Evolutionary conservation across 2,113 vertebrate genomes (phyloP).

Genomic region (Bos indicus): DNA sequence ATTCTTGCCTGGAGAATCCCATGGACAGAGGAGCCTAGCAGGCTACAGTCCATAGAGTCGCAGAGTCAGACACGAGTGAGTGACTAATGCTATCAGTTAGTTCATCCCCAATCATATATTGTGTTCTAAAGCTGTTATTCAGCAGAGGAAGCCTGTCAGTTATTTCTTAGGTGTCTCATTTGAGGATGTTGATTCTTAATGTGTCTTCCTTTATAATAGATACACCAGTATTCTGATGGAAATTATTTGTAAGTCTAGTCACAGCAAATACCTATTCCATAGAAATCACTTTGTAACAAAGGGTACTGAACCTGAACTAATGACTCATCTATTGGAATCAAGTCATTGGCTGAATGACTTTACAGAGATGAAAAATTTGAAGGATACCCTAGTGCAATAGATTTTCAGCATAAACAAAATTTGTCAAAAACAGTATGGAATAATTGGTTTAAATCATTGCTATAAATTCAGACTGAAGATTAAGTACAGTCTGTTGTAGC

Average conservation of each 20-base stretch:
- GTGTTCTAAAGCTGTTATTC: neutral
- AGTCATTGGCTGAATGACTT: neutral
- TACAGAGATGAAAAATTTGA: neutral
- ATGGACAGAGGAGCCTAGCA: neutral
- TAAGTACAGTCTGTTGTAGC: neutral
- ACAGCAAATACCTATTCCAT: neutral
- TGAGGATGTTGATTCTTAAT: neutral
- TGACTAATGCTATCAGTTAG: neutral
- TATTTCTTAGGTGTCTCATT: neutral
- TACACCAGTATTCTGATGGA: neutral
- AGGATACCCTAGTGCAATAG: neutral
- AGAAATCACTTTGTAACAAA: neutral
- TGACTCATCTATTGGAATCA: neutral
- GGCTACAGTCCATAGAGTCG: neutral
- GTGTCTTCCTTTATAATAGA: neutral
- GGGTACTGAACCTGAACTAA: neutral
- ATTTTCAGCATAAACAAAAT: neutral
- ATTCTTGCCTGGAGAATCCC: neutral
- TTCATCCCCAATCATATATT: neutral
- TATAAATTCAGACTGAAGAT: neutral
- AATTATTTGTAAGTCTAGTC: neutral
- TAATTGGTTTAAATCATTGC: neutral
- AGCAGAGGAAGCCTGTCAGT: neutral
- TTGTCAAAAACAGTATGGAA: neutral
- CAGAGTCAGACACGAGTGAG: neutral